These are phyloP conservation scores for Epizoanthus scotinus DNA, from an alignment of 92 coral and sea anemone species.

Conservation along the genomic window DNA sequence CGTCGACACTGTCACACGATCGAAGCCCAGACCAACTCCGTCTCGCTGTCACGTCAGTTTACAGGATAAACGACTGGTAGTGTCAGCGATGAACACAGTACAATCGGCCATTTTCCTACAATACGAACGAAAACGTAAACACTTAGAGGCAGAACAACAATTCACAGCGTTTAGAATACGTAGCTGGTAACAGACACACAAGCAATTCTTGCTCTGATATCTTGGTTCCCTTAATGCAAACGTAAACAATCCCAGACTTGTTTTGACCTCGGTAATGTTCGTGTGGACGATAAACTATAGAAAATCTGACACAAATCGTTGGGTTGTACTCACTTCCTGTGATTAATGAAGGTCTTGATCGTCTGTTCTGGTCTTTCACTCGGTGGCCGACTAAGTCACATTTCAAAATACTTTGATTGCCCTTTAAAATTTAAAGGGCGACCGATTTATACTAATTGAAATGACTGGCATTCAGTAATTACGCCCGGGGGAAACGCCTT, in stretches of 20 bases:
- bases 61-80: not conserved
- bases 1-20: not conserved
- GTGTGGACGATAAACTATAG: not conserved
- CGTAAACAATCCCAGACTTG: constrained; percentile 4
- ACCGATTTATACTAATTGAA: not conserved
- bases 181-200: not conserved
- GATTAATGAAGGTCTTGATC: not conserved
- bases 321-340: not conserved
- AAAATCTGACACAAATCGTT: not conserved
- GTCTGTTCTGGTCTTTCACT: not conserved
- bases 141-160: not conserved
- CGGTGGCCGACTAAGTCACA: not conserved
- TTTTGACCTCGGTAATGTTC: not conserved
- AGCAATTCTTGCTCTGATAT: not conserved
- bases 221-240: not conserved
- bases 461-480: not conserved
- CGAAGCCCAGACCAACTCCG: not conserved
- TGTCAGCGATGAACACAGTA: not conserved
- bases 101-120: not conserved
- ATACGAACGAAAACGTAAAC: not conserved
- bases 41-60: not conserved
- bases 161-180: not conserved
- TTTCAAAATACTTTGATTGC: not conserved
- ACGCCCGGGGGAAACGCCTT: constrained; percentile 14
- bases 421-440: constrained; percentile 11